Evolutionary conservation across 2,888 invertebrate genomes (phyloP), one percentile per base, ranked within the genome.

Genomic region (Blomia tropicalis): DNA sequence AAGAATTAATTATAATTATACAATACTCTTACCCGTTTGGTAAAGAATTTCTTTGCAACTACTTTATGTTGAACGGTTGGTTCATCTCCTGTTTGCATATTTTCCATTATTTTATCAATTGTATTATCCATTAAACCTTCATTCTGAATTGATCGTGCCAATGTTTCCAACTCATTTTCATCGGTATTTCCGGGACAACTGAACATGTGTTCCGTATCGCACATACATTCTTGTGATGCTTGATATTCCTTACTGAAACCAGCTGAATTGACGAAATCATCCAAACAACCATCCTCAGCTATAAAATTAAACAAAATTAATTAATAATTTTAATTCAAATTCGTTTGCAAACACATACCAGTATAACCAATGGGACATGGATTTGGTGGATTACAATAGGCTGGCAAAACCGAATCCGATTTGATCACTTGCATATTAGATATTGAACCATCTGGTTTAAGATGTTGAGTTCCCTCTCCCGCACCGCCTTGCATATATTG

Each of bases 311-410:
- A 36, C 27, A 41, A 17, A 32, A 23, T n/a, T 30, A 43, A 11
- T 1, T 22, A 25, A 11, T 43, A 27, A 30, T 27, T 3, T 4
- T 43, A 11, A 27, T 7, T 59, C n/a, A n/a, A n/a, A n/a, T n/a
- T n/a, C 27, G 2, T 63, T 23, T 19, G 19, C 0, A 25, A 36
- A 53, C 14, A 2, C 64, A 67, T 75, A 85, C 88, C 83, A 66
- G 83, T 81, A 72, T 87, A 93, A 67, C 93, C 96, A 64, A 88
- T 82, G 1, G 96, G 98, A 72, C 98, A 98, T 0, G 98, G 98
- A 75, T 98, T 98, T 1, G 96, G 96, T 1, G 98, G 98, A 74
- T 95, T 93, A 75, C 98, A 98, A 75, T 98, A 98, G 23, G 96
- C 93, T 0, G 96, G 96, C 64, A 98, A 78, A 17, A 85, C 83